phyloP scores from a whole-genome alignment of 92 coral and sea anemone genomes.

The Montipora capitata region DNA sequence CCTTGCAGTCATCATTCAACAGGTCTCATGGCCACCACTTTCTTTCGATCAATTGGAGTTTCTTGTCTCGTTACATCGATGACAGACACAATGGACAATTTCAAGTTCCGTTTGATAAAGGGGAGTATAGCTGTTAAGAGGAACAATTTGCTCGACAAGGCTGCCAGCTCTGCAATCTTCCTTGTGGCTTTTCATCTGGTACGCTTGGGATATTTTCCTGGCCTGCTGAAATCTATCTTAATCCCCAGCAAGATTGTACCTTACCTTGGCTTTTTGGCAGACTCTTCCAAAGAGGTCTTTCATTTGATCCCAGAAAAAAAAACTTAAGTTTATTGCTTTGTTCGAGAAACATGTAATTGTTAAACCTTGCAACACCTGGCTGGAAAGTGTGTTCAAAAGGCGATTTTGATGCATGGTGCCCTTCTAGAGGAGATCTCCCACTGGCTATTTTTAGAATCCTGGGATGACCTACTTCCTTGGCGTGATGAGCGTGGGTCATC shows the following conservation, averaged over 20 bases:
- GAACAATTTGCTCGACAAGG: neutral
- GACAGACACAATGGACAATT: conserved; percentile 47
- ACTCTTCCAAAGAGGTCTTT: conserved; percentile 18
- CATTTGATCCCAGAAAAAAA: conserved; percentile 23
- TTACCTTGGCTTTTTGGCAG: conserved; percentile 56
- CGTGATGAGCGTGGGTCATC: conserved; percentile 11
- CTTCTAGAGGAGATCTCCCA: conserved; percentile 55
- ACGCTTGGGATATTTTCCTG: conserved; percentile 55
- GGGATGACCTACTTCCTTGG: conserved; percentile 8
- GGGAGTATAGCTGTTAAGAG: conserved; percentile 12
- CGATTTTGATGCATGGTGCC: neutral
- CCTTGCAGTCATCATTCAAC: conserved; percentile 41
- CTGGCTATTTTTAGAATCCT: conserved; percentile 54
- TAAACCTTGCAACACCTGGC: conserved; percentile 12
- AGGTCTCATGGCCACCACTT: conserved; percentile 51
- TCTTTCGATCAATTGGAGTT: conserved; percentile 44
- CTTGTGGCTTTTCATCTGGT: conserved; percentile 55
- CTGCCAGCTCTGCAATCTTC: conserved; percentile 57
- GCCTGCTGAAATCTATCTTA: conserved; percentile 45
- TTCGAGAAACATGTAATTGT: conserved; percentile 4
- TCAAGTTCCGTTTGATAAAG: conserved; percentile 13
- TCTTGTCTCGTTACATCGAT: conserved; percentile 41
- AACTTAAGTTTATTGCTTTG: conserved; percentile 5
- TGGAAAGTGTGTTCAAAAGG: conserved; percentile 61
- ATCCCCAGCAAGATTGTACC: conserved; percentile 31